phyloP scores from a whole-genome alignment of 2,797 vertebrate genomes.

The Denticeps clupeoides region DNA sequence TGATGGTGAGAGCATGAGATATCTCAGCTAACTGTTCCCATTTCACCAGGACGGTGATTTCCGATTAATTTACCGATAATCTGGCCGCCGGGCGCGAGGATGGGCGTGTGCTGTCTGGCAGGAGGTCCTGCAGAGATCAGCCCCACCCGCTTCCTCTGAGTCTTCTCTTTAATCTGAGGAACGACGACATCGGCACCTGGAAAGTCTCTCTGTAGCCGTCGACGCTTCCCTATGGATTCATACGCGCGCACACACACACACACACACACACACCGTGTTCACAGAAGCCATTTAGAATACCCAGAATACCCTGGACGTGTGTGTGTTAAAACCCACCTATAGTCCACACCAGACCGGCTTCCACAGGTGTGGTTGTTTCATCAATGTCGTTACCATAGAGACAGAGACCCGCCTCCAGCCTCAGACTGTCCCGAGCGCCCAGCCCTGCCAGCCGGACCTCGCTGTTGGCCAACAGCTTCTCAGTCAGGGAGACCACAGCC shows the following conservation, averaged over 20 bases:
- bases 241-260: neutral
- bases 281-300: no score
- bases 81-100: conserved; percentile 66
- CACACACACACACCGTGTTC: neutral
- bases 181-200: conserved; percentile 78
- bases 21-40: no score
- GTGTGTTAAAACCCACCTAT: conserved; percentile 72
- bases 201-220: conserved; percentile 72
- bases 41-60: neutral
- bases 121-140: conserved; percentile 77
- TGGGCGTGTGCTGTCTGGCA: conserved; percentile 72
- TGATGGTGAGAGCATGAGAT: no score
- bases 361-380: conserved; percentile 81
- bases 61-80: conserved; percentile 69
- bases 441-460: conserved; percentile 82
- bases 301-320: no score
- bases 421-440: conserved; percentile 84
- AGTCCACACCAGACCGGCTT: conserved; percentile 84
- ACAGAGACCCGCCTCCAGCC: conserved; percentile 91
- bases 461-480: conserved; percentile 61
- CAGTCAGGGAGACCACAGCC: conserved; percentile 64
- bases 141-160: conserved; percentile 75
- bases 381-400: conserved; percentile 92
- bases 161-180: conserved; percentile 81
- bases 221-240: conserved; percentile 70